A percentile compares a stretch with the other conserved stretches of the same genome.
phyloP scores from a whole-genome alignment of 1,140 invertebrate species.

The Penaeus chinensis region DNA sequence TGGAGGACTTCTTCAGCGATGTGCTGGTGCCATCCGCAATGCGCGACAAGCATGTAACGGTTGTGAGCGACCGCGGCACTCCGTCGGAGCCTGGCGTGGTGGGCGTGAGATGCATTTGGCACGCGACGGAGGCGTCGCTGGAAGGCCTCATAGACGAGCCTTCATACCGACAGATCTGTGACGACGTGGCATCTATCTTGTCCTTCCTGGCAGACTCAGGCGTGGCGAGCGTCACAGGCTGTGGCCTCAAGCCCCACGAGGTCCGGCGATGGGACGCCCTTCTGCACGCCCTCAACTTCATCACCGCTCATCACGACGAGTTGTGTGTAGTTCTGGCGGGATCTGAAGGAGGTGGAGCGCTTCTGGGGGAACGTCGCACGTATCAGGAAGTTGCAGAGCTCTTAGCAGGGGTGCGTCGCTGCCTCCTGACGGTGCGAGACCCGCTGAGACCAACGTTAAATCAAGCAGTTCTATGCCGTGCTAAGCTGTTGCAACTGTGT shows the following conservation, averaged over 20 bases:
- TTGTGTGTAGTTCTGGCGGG: slow-evolving; percentile 51
- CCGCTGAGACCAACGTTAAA: slow-evolving; percentile 57
- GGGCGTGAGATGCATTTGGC: slow-evolving; percentile 62
- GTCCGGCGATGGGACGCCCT: slow-evolving; percentile 61
- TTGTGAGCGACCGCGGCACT: slow-evolving; percentile 59
- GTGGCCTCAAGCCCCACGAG: slow-evolving; percentile 56
- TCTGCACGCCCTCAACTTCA: slow-evolving; percentile 60
- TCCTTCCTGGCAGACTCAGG: slow-evolving; percentile 60
- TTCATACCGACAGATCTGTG: slow-evolving; percentile 59
- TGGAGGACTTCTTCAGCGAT: slow-evolving; percentile 58
- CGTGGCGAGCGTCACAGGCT: slow-evolving; percentile 48
- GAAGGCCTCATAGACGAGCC: slow-evolving; percentile 52
- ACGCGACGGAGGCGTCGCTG: slow-evolving; percentile 56
- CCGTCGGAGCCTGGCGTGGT: slow-evolving; percentile 52
- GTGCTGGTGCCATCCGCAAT: slow-evolving; percentile 54
- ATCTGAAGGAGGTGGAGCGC: slow-evolving; percentile 30
- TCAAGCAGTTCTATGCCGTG: slow-evolving; percentile 61
- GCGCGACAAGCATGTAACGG: slow-evolving; percentile 59
- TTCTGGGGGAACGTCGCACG: slow-evolving; percentile 53
- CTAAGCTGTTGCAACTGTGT: slow-evolving; percentile 62
- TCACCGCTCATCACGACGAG: slow-evolving; percentile 59
- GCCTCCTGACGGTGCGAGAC: slow-evolving; percentile 61
- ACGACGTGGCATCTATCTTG: slow-evolving; percentile 56
- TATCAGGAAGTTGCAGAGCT: slow-evolving; percentile 62
- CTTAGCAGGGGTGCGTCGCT: slow-evolving; percentile 54